These are phyloP conservation scores for Aporophyla lueneburgensis DNA, from an alignment of 2,888 invertebrate genomes.

Conservation along the genomic window DNA sequence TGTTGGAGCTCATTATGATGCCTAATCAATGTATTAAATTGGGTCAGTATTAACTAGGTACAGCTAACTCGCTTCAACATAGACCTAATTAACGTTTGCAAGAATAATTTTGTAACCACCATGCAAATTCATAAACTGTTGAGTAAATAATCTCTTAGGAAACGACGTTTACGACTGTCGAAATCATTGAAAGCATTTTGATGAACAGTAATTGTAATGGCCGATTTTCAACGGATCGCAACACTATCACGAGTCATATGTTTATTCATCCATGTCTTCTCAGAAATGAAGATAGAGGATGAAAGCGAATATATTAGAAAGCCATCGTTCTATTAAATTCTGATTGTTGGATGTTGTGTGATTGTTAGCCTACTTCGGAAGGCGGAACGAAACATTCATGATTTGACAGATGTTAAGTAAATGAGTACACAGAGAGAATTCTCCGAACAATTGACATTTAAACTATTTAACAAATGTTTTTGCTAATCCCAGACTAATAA, in stretches of 20 bases:
- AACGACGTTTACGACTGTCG: slow-evolving; percentile 54
- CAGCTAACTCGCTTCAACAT: slow-evolving; percentile 28
- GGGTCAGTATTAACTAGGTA: slow-evolving; percentile 21
- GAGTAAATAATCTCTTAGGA: slow-evolving; percentile 65
- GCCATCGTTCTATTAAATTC: slow-evolving; percentile 39
- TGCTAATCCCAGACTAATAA: neutral
- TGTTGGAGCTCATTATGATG: slow-evolving; percentile 17
- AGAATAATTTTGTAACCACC: slow-evolving; percentile 68
- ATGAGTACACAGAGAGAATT: neutral
- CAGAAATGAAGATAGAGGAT: slow-evolving; percentile 55
- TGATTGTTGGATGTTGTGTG: slow-evolving; percentile 41
- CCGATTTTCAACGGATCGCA: slow-evolving; percentile 46
- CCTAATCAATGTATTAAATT: slow-evolving; percentile 33
- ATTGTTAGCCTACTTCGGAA: slow-evolving; percentile 38
- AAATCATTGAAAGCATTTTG: slow-evolving; percentile 61
- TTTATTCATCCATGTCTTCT: slow-evolving; percentile 60
- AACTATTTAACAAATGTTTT: neutral
- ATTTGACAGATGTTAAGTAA: slow-evolving; percentile 7
- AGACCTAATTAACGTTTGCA: slow-evolving; percentile 63
- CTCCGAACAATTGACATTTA: neutral
- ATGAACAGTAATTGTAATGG: slow-evolving; percentile 50
- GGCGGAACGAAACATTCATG: neutral
- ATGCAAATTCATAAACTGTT: slow-evolving; percentile 70
- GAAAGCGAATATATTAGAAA: slow-evolving; percentile 62
- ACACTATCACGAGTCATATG: slow-evolving; percentile 51